Evolutionary conservation across 2,797 vertebrate genomes (phyloP).

Genomic region (Pipistrellus pygmaeus): DNA sequence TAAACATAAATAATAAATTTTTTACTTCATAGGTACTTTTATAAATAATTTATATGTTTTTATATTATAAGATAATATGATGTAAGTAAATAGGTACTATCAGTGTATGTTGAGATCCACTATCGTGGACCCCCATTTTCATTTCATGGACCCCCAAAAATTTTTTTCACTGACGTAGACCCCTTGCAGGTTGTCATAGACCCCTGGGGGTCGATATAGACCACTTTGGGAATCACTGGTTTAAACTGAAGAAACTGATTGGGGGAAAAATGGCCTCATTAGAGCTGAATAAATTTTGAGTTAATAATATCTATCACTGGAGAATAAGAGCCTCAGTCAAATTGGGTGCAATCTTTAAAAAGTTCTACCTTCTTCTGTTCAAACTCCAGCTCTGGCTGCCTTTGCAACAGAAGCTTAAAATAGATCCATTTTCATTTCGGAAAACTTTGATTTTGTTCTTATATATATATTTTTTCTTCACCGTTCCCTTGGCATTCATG

Average conservation of each 20-base stretch:
- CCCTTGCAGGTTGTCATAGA: too few relatives aligned
- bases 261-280: neutral
- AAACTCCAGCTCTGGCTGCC: slow-evolving; percentile 5
- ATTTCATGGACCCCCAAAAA: too few relatives aligned
- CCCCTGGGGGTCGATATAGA: too few relatives aligned
- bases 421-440: slow-evolving; percentile 67
- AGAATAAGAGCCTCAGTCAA: slow-evolving; percentile 12
- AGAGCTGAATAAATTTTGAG: slow-evolving; percentile 41
- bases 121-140: too few relatives aligned
- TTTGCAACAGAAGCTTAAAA: slow-evolving; percentile 59
- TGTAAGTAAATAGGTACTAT: too few relatives aligned
- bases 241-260: slow-evolving; percentile 31
- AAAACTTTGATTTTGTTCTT: slow-evolving; percentile 69
- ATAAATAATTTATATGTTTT: too few relatives aligned
- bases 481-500: slow-evolving; percentile 55
- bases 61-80: too few relatives aligned
- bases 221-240: too few relatives aligned
- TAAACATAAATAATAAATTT: too few relatives aligned
- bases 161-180: too few relatives aligned
- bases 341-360: slow-evolving; percentile 38
- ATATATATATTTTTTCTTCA: slow-evolving; percentile 28
- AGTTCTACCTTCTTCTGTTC: slow-evolving; percentile 57
- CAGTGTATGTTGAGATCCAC: too few relatives aligned
- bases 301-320: slow-evolving; percentile 49
- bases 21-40: too few relatives aligned